phyloP scores from a whole-genome alignment of 2,888 invertebrate species.

The Lithodes maja region DNA sequence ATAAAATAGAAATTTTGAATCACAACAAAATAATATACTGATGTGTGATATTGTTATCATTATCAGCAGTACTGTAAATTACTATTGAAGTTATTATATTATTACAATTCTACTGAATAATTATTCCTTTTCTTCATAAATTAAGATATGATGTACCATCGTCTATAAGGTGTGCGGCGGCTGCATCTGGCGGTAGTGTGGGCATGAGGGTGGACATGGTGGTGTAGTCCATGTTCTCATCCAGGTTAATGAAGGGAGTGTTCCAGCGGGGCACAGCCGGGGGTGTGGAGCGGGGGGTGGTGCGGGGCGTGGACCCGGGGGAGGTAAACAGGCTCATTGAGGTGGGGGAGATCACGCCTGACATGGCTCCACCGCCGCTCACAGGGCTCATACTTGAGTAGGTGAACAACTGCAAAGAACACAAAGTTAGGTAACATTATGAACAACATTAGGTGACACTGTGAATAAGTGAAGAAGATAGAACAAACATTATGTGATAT shows the following conservation, averaged over 20 bases:
- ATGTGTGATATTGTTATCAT: too few relatives aligned
- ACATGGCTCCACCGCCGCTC: conserved; percentile 75
- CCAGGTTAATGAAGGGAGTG: conserved; percentile 88
- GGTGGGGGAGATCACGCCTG: conserved; percentile 90
- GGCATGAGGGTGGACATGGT: conserved; percentile 87
- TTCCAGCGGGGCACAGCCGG: conserved; percentile 82
- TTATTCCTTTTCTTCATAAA: background rate
- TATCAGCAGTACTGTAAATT: too few relatives aligned
- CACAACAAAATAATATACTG: too few relatives aligned
- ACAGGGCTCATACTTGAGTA: conserved; percentile 80
- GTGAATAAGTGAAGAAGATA: background rate
- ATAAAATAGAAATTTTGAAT: too few relatives aligned
- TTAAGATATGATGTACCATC: conserved; percentile 75
- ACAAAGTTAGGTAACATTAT: background rate
- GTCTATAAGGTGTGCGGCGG: conserved; percentile 85
- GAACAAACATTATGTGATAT: too few relatives aligned
- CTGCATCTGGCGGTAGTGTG: conserved; percentile 77
- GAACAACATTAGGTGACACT: background rate
- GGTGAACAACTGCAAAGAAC: conserved; percentile 87
- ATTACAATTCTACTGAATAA: too few relatives aligned
- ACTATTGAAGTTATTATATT: too few relatives aligned
- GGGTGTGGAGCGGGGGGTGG: conserved; percentile 78
- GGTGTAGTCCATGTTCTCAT: conserved; percentile 90
- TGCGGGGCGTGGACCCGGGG: conserved; percentile 82
- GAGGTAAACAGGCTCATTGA: conserved; percentile 88